Evolutionary conservation across 1,140 invertebrate species (phyloP), one percentile per base, ranked within the genome.

Genomic region (Aphaenogaster floridana): DNA sequence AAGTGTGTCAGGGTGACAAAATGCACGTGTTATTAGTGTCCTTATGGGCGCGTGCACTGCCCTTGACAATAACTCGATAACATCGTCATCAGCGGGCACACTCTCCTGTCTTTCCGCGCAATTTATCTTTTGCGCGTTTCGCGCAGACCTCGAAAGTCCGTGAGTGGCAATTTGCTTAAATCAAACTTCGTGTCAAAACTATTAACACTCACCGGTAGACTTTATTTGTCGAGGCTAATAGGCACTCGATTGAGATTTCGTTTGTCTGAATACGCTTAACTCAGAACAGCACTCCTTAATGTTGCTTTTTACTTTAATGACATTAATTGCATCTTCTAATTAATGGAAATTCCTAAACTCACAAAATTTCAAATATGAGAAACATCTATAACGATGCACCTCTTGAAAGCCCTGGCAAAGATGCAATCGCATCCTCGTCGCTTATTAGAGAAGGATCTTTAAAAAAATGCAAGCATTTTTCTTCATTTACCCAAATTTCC

Each of bases 141-240:
- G 79, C 84, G 85, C 85, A 91, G 87, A 91, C 80, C 88, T 86
- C 88, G 84, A 91, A 91, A 88, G 90, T 91, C 90, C 88, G 85
- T 91, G 85, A 91, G 88, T 91, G 90, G 89, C 90, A 91, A 91
- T 91, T 91, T 91, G 88, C 90, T 89, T 91, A 74, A 91, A 91
- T 91, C 85, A 89, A 78, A 91, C 79, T 91, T 91, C 80, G 85
- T 89, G 90, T 91, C 90, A 78, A 87, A 91, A 59, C 85, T 66
- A 87, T 91, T 85, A 88, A 86, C 83, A 72, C 63, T 57, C 28
- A 66, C 76, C 57, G 87, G 36, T 9, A 36, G 50, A 48, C 54
- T 77, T 91, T 89, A 91, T 91, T 91, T 91, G 88, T 81, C 80
- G 87, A 87, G 80, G 79, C 61, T 89, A 83, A 91, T 91, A 84